Evolutionary conservation across 2,888 invertebrate genomes (phyloP), one percentile per base, ranked within the genome.

Genomic region (Mechanitis mazaeus): DNA sequence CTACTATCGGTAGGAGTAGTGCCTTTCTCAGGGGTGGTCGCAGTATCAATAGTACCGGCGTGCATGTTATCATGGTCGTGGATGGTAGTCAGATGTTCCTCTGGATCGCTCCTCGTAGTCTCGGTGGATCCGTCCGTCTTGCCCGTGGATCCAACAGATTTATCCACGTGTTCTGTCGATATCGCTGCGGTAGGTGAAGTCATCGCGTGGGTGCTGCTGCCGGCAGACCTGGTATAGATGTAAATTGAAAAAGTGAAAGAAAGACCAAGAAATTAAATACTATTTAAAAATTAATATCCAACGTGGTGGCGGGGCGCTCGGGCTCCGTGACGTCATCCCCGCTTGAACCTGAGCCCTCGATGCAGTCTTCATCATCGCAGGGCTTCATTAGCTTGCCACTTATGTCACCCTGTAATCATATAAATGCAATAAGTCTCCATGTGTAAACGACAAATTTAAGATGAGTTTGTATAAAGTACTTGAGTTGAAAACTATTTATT

Each of bases 341-440:
- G 68, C 88, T 92, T 6, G 94, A 93, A 0, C 96, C 96, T 0
- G 96, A 96, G 0, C 96, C 96, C 70, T 94, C 94, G 63, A 94
- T 92, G 73, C 96, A 96, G 76, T 97, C 97, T 79, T 97, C 97
- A 77, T 97, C 97, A 72, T 96, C 96, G 75, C 95, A 95, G 1
- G 93, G 92, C 62, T 91, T 91, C 78, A 81, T 85, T 33, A 89
- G 69, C 60, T 89, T 86, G 0, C 84, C 84, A 65, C 84, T 84
- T 2, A 79, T 70, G 6, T 84, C 79, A 38, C 85, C 84, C 86
- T 89, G 68, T 73, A 67, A 61, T 31, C 55, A 57, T 60, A 56
- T 58, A 33, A 31, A 47, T 9, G 42, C 42, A 11, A 7, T 42
- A 9, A 42, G 42, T 42, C 9, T 42, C 9, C 20, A 20, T 20